Base-by-base conservation (phyloP, 1,140 invertebrate species). In the Caerostris extrusa region DNA sequence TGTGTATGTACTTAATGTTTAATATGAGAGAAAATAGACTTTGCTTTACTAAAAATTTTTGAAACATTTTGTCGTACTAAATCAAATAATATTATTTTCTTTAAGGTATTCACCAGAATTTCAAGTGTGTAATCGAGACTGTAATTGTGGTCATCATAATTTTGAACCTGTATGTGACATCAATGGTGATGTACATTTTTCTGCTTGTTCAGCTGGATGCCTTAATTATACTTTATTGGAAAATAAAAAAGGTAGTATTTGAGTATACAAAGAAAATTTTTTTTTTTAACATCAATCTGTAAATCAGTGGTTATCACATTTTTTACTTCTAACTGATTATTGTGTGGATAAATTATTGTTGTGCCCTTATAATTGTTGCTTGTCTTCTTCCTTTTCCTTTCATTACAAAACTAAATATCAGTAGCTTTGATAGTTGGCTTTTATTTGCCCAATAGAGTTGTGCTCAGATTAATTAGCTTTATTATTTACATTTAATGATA, bases 121-220 rank as follows among this genome's bases (percentile, higher is more conserved):
- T 0, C 17, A 88, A 71, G 12, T 19, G 53, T 87, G 83, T n/a
- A 93, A 67, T 53, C n/a, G 64, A 19, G 61, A 82, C 57, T 94
- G 93, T 55, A 77, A 57, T 6, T 94, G 93, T 53, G 85, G 71
- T 50, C 71, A 12, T 4, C 55, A 94, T n/a, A 19, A 61, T 34
- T 95, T 95, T 93, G 71, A 94, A 50, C 98, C 98, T 7, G 97
- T 98, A 86, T 99, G 98, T 95, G 94, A 86, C 53, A 96, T 96
- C 14, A 98, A 98, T 95, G 97, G 97, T 0, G 98, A 98, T 8
- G 88, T 85, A 17, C 98, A 98, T 95, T 97, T 98, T 95, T 98
- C 98, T 71, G 97, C 98, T 53, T 99, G 98, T 96, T 98, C 98
- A 95, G 98, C 98, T 67, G 98, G 98, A 50, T 99, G 98, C 95